Base-by-base conservation (phyloP, 2,113 vertebrate species). In the Tenebrosternarchus preto region DNA sequence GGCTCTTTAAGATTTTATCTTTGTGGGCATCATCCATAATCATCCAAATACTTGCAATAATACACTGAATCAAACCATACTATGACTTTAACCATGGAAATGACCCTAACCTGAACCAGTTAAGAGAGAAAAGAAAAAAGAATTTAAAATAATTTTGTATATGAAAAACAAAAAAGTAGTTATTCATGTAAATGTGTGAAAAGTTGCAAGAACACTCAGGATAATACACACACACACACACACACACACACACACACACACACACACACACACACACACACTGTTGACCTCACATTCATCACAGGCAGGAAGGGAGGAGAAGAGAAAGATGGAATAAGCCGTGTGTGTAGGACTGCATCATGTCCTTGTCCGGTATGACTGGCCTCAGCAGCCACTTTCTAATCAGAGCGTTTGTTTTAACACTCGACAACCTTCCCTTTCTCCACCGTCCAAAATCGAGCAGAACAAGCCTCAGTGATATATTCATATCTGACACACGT, bases 341-440 rank as follows among this genome's bases (percentile, higher is more conserved):
- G 31, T 11, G 33, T 22, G 64, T 22, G 60, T 22, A 80, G 71
- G 39, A 83, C 31, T 64, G 75, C 67, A 90, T 90, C 88, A 88
- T 89, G 81, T 69, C 83, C 88, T 91, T 90, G 88, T 91, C 68
- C 80, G 29, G 36, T 67, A 31, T 56, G 17, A 53, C 20, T 76
- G 59, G 66, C 33, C 36, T 17, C 29, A 15, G 55, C 22, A 74
- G 50, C 59, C 57, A 77, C 82, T 82, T 84, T 72, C 79, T 81
- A 43, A 64, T 4, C 33, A n/a, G 1, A 64, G 61, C 27, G 39
- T 4, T n/a, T 31, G 11, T 19, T 66, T 77, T 63, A 55, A 27
- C 24, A 20, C 4, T 66, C 0, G 27, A 66, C 4, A 39, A 39
- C 6, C n/a, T 39, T n/a, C n/a, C 31, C 6, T 36, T 67, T 67